Base-by-base conservation (phyloP, 2,888 invertebrate genomes). In the Fragum fragum region DNA sequence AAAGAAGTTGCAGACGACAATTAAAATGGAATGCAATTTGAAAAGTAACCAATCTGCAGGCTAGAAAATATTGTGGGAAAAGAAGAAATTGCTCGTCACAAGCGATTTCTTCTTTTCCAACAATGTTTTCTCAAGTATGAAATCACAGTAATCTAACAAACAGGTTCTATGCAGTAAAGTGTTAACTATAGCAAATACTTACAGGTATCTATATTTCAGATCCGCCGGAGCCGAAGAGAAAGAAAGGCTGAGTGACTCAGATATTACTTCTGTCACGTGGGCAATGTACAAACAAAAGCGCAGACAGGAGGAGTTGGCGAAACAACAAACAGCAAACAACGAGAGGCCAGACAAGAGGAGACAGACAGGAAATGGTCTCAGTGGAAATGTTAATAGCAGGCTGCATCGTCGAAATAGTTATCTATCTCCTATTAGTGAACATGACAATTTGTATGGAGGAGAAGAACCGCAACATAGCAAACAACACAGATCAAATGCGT, bases 211-310 rank as follows among this genome's bases (percentile, higher is more conserved):
- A 28, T 9, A 1, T 61, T 61, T n/a, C 61, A 61, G 61, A 61
- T 61, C 61, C 16, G 18, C 16, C 1, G 23, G 42, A 5, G 39
- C 7, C 6, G 26, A 66, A 6, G 66, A 66, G 23, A 47, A 39
- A 9, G 39, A 57, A 26, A 57, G 79, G 29, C 70, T 87, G 11
- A 78, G 83, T 6, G 84, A 86, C n/a, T 87, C 87, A 0, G 86
- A 86, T 7, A 81, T 87, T 16, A 87, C 87, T 6, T 87, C 87
- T 1, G 76, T 87, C 5, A 87, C 86, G 5, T 87, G 87, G 87
- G 80, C 82, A 18, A 84, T 84, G 70, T 81, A 81, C 52, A 71
- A 79, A 39, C 74, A 84, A 42, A 73, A 72, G 57, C 73, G 83
- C 0, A 32, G 76, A 28, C 36, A 76, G 1, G 86, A 87, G 59